These are phyloP conservation scores for Oligia latruncula DNA, from an alignment of 2,888 invertebrate genomes.

Conservation along the genomic window DNA sequence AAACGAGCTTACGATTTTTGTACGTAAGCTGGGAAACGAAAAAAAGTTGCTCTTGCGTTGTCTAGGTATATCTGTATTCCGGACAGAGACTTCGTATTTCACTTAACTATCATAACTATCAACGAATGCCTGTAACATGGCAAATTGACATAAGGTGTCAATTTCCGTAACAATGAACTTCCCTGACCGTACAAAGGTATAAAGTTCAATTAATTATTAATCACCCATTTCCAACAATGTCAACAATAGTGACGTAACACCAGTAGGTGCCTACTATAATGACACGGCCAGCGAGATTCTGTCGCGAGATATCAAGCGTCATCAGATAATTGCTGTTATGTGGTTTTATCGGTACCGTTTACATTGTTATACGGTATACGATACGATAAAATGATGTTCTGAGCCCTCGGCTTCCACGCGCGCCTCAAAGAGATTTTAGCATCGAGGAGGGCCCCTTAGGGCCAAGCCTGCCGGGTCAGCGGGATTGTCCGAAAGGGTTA, in stretches of 20 bases:
- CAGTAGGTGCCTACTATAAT: not conserved
- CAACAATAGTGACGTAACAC: slow-evolving; percentile 25
- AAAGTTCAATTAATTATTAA: not conserved
- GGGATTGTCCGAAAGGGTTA: no score
- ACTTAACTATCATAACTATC: no score
- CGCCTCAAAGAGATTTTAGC: no score
- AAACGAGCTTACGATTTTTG: slow-evolving; percentile 2
- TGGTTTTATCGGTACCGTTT: slow-evolving; percentile 7
- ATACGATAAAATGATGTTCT: not conserved
- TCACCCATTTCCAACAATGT: not conserved
- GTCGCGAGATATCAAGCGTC: slow-evolving; percentile 28
- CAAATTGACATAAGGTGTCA: not conserved
- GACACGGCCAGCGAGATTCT: slow-evolving; percentile 12
- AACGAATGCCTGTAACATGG: no score
- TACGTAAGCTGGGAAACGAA: no score
- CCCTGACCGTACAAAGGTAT: not conserved
- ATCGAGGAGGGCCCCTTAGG: no score
- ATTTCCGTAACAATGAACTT: not conserved
- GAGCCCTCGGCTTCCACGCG: no score
- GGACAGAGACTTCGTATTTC: no score
- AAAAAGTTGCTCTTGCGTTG: no score
- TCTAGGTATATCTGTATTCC: no score
- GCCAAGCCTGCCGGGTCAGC: no score
- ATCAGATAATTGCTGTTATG: slow-evolving; percentile 27
- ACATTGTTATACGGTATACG: slow-evolving; percentile 6